Evolutionary conservation across 2,888 invertebrate species (phyloP).

Genomic region (Pseudococcus longispinus): DNA sequence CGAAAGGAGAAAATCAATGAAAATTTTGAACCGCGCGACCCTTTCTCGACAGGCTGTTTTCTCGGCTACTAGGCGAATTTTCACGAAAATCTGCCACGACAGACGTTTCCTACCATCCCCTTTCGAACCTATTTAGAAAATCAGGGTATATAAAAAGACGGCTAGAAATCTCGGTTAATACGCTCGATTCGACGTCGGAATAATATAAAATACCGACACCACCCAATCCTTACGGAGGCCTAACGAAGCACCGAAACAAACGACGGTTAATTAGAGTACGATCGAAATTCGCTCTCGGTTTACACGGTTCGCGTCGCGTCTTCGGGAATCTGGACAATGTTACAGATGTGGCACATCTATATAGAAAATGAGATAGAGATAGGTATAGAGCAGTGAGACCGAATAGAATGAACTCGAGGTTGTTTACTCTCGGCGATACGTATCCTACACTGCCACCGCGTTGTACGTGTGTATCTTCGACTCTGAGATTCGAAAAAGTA

Average conservation of each 20-base stretch:
- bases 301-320: neutral
- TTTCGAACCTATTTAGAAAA: no score
- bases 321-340: neutral
- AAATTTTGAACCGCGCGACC: no score
- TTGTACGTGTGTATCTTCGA: neutral
- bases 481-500: neutral
- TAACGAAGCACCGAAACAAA: neutral
- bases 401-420: neutral
- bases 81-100: no score
- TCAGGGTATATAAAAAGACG: no score
- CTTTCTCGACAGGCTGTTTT: no score
- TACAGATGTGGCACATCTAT: neutral
- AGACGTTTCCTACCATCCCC: no score
- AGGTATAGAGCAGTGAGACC: neutral
- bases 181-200: no score
- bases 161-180: no score
- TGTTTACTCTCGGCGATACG: neutral
- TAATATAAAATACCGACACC: no score
- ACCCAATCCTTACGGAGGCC: neutral
- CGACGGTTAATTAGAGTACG: constrained; percentile 4
- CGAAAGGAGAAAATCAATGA: no score
- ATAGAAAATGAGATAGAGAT: neutral
- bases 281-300: neutral
- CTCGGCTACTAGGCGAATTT: no score
- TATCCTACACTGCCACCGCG: no score